Evolutionary conservation across 2,888 invertebrate species (phyloP).

Genomic region (Ichneumon xanthorius): DNA sequence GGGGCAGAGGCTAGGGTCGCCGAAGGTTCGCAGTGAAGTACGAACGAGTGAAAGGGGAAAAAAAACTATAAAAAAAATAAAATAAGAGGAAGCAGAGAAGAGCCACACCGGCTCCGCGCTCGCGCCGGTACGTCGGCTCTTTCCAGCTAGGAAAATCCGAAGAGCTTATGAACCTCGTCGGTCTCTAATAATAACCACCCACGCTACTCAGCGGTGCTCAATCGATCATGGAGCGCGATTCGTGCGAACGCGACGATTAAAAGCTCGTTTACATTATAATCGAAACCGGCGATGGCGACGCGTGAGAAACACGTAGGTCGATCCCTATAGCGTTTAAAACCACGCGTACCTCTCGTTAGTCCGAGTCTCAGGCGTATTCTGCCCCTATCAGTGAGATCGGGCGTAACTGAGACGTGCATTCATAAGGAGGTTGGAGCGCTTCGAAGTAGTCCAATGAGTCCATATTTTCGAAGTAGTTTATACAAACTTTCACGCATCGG

Average conservation of each 20-base stretch:
- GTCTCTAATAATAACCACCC: conserved; percentile 70
- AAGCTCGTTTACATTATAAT: background rate
- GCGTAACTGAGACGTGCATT: too few species aligned
- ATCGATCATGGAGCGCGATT: conserved; percentile 55
- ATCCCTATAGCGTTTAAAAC: conserved; percentile 14
- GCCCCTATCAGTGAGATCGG: too few species aligned
- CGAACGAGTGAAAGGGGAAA: conserved; percentile 35
- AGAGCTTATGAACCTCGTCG: conserved; percentile 60
- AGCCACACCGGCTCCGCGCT: conserved; percentile 40
- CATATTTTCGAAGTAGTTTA: too few species aligned
- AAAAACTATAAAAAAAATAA: conserved; percentile 11
- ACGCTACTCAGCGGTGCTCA: conserved; percentile 68
- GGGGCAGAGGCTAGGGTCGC: conserved; percentile 50
- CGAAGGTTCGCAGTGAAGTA: conserved; percentile 52
- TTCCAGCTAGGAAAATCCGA: conserved; percentile 60
- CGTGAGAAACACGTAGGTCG: conserved; percentile 16
- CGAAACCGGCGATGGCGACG: background rate
- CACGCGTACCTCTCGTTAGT: background rate
- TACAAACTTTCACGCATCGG: too few species aligned
- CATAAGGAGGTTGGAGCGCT: too few species aligned
- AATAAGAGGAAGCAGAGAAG: conserved; percentile 29
- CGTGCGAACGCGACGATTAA: conserved; percentile 39
- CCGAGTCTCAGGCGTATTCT: background rate
- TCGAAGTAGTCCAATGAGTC: too few species aligned
- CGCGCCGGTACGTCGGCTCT: conserved; percentile 49